Conservation (phyloP, 1,140 invertebrate genomes). For the Reticulitermes speratus region DNA sequence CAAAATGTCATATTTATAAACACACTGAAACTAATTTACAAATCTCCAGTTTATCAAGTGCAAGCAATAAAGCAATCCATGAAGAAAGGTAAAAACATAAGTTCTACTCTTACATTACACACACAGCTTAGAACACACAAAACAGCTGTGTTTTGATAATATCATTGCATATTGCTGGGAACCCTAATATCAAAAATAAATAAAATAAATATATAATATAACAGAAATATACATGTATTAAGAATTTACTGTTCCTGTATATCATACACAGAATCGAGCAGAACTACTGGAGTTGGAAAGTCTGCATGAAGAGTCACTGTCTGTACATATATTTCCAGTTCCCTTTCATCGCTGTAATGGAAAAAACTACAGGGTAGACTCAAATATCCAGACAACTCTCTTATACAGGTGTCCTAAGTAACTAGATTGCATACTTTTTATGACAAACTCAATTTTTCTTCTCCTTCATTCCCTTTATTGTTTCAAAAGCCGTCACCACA, state of each 20-base stretch:
- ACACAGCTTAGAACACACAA: no score
- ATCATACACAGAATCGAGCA: background rate
- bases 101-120: no score
- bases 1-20: no score
- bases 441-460: conserved; percentile 36
- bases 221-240: background rate
- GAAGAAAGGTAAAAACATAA: no score
- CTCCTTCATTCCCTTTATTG: conserved; percentile 35
- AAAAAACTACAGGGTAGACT: background rate
- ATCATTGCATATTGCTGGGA: background rate
- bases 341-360: background rate
- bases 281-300: background rate
- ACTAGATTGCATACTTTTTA: background rate
- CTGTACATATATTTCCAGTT: background rate
- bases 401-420: background rate
- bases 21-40: no score
- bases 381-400: no score
- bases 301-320: background rate
- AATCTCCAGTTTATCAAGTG: no score
- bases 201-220: background rate
- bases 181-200: background rate
- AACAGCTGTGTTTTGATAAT: background rate
- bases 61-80: no score
- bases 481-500: conserved; percentile 30
- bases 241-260: background rate